Evolutionary conservation across 2,888 invertebrate genomes (phyloP).

Genomic region (Eristalinus sepulchralis): DNA sequence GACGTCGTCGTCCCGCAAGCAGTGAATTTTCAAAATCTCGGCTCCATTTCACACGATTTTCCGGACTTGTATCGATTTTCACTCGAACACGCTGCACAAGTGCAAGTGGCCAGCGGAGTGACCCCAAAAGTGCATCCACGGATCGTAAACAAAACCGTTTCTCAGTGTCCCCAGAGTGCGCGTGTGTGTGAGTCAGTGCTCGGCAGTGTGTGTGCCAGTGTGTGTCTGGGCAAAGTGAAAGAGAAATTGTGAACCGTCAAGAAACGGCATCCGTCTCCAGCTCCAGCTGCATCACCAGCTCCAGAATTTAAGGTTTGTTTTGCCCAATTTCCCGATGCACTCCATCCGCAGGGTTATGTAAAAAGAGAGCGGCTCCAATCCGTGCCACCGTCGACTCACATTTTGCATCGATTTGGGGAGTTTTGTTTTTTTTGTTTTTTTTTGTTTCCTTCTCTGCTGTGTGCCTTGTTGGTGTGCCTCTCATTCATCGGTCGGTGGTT

Average conservation of each 20-base stretch:
- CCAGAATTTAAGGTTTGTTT: slow-evolving; percentile 57
- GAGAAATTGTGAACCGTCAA: slow-evolving; percentile 22
- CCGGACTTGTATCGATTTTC: neutral
- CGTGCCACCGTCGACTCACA: neutral
- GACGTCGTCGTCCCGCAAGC: slow-evolving; percentile 15
- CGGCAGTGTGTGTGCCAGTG: neutral
- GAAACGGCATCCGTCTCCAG: neutral
- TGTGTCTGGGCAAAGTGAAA: slow-evolving; percentile 20
- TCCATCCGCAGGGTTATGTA: slow-evolving; percentile 18
- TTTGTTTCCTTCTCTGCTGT: neutral
- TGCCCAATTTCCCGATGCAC: slow-evolving; percentile 8
- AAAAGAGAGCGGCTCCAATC: slow-evolving; percentile 12
- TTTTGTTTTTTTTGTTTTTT: slow-evolving; percentile 12
- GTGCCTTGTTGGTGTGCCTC: slow-evolving; percentile 1
- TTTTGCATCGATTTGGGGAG: slow-evolving; percentile 40
- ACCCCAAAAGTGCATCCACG: slow-evolving; percentile 20
- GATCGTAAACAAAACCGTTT: slow-evolving; percentile 29
- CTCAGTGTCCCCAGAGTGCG: slow-evolving; percentile 44
- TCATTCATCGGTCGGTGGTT: slow-evolving; percentile 27
- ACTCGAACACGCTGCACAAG: neutral
- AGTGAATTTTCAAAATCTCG: slow-evolving; percentile 18
- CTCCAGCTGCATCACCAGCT: neutral
- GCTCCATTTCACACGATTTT: neutral
- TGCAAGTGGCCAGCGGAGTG: slow-evolving; percentile 29
- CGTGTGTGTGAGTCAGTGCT: neutral